Evolutionary conservation across 2,113 vertebrate genomes (phyloP).

Genomic region (Python bivittatus): DNA sequence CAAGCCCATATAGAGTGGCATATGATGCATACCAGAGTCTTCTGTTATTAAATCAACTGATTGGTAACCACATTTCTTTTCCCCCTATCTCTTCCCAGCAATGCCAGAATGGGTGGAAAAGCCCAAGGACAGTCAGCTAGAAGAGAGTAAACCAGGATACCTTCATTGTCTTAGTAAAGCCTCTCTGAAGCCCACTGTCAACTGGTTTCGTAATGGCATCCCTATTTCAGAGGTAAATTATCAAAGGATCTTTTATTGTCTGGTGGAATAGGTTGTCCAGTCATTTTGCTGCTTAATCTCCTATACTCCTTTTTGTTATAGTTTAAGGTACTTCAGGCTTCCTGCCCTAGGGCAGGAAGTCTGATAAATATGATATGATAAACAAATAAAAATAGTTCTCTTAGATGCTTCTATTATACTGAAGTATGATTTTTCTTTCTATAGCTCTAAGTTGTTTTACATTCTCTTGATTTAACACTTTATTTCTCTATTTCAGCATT

Average conservation of each 20-base stretch:
- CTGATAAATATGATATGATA: too few relatives aligned
- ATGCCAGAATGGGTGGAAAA: conserved; percentile 87
- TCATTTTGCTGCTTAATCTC: not conserved
- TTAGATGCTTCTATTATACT: not conserved
- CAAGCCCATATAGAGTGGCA: not conserved
- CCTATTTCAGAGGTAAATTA: conserved; percentile 85
- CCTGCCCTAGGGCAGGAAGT: too few relatives aligned
- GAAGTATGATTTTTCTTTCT: not conserved
- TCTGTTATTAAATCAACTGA: not conserved
- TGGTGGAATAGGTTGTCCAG: not conserved
- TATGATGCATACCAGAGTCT: not conserved
- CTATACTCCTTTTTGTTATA: not conserved
- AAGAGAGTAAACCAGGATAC: conserved; percentile 92
- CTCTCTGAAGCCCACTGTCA: conserved; percentile 83
- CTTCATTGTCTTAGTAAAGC: conserved; percentile 90
- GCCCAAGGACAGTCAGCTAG: conserved; percentile 87
- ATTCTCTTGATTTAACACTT: not conserved
- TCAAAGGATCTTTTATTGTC: not conserved
- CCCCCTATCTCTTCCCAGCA: conserved; percentile 66
- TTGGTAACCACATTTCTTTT: not conserved
- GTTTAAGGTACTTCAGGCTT: not conserved
- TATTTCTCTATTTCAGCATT: not conserved
- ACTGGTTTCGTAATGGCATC: conserved; percentile 85
- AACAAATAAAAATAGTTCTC: not conserved
- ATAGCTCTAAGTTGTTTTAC: not conserved